These are phyloP conservation scores for Falco peregrinus DNA, from an alignment of 2,797 vertebrate species.

Conservation along the genomic window DNA sequence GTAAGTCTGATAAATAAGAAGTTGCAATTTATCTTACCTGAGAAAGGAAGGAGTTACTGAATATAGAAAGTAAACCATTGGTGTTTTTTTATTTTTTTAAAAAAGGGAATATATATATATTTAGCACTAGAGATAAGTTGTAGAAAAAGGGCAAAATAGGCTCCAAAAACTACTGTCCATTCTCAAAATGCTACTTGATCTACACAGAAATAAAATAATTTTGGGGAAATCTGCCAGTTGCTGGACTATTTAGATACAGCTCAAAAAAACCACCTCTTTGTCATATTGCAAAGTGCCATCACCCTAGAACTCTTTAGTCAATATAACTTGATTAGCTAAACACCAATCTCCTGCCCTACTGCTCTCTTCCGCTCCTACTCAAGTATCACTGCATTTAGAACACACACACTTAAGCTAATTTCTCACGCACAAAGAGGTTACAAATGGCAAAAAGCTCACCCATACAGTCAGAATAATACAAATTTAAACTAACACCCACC, in stretches of 20 bases:
- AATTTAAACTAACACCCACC: background rate
- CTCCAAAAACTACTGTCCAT: background rate
- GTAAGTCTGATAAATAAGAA: background rate
- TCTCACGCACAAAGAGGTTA: background rate
- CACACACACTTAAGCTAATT: background rate
- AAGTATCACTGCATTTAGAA: rapidly evolving
- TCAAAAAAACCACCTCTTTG: background rate
- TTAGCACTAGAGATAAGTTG: background rate
- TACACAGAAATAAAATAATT: background rate
- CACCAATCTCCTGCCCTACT: background rate
- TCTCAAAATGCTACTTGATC: background rate
- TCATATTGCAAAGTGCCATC: background rate
- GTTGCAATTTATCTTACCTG: conserved; percentile 11
- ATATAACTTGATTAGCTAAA: background rate
- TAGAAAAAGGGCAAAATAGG: background rate
- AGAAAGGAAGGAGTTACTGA: background rate
- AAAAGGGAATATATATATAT: background rate
- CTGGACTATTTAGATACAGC: background rate
- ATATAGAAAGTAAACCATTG: background rate
- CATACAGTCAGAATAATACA: background rate
- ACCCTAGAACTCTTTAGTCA: background rate
- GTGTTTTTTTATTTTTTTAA: background rate
- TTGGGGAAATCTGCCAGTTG: background rate
- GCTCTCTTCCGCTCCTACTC: background rate
- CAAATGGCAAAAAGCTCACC: background rate